Evolutionary conservation across 2,113 vertebrate genomes (phyloP), one percentile per base, ranked within the genome.

Genomic region (Pygoscelis adeliae): DNA sequence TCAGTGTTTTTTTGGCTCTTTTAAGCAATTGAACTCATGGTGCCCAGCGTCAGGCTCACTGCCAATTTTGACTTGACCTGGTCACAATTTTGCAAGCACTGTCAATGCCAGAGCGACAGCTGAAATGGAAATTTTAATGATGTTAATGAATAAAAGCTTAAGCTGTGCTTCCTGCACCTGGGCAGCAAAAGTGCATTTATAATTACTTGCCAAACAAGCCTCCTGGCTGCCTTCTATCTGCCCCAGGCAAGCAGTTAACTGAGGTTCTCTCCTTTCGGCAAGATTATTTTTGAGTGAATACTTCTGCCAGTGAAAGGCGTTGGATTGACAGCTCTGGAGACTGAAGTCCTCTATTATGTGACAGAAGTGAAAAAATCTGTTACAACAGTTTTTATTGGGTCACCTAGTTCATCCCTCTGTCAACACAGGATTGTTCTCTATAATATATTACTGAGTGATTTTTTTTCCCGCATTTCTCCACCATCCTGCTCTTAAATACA

Each of bases 121-220:
- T 96, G 87, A 95, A 96, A 96, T 87, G 79, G 91, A 97, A 97
- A 95, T 96, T 97, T 92, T 97, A 97, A 98, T 96, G 95, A 97
- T 91, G 95, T 92, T 97, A 97, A 97, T 97, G 91, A 97, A 87
- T 81, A 92, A 93, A 96, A 97, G 90, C 89, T 90, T 97, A 94
- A 97, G 83, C 70, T 94, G 49, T 78, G 61, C 91, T 94, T 95
- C 58, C 83, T 97, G 87, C 90, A 97, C 95, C 95, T 91, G 95
- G 93, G 70, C 85, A 96, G 91, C 66, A 92, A 94, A 97, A 97
- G 94, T 89, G 88, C 93, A 87, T 97, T 89, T 82, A 96, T 97
- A 97, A 97, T 97, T 96, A 94, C 76, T 97, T 91, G 83, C 97
- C 17, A 83, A 95, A 81, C 61, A 96, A 97, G 86, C 88, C 91